These are phyloP conservation scores for Eupithecia inturbata DNA, from an alignment of 2,888 invertebrate genomes.

Conservation along the genomic window DNA sequence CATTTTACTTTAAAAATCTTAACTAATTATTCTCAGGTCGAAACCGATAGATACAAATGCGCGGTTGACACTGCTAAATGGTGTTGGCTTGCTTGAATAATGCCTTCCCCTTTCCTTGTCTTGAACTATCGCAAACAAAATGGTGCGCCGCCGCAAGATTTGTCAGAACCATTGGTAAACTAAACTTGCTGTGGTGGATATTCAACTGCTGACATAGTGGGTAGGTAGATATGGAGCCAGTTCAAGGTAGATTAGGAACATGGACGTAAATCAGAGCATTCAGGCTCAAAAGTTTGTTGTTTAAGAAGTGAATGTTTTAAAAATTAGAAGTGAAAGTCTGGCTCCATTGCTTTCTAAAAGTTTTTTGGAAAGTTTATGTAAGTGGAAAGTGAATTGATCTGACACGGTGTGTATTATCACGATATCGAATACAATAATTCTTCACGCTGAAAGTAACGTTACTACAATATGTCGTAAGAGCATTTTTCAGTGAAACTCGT, in stretches of 20 bases:
- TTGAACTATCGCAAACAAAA: conserved; percentile 77
- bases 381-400: background rate
- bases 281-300: background rate
- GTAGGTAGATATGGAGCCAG: conserved; percentile 24
- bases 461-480: background rate
- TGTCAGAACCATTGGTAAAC: conserved; percentile 60
- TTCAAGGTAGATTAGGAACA: background rate
- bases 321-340: background rate
- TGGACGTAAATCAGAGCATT: background rate
- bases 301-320: background rate
- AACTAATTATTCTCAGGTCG: conserved; percentile 53
- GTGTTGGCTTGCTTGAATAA: conserved; percentile 72
- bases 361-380: background rate
- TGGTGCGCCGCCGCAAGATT: conserved; percentile 68
- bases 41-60: conserved; percentile 73
- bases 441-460: background rate
- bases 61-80: conserved; percentile 82
- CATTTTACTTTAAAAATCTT: conserved; percentile 29
- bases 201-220: conserved; percentile 62
- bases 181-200: conserved; percentile 45
- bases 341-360: background rate
- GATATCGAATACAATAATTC: background rate
- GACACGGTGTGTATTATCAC: background rate
- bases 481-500: background rate
- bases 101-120: conserved; percentile 70